Evolutionary conservation across 2,113 vertebrate genomes (phyloP), one percentile per base, ranked within the genome.

Genomic region (Terrapene triunguis): DNA sequence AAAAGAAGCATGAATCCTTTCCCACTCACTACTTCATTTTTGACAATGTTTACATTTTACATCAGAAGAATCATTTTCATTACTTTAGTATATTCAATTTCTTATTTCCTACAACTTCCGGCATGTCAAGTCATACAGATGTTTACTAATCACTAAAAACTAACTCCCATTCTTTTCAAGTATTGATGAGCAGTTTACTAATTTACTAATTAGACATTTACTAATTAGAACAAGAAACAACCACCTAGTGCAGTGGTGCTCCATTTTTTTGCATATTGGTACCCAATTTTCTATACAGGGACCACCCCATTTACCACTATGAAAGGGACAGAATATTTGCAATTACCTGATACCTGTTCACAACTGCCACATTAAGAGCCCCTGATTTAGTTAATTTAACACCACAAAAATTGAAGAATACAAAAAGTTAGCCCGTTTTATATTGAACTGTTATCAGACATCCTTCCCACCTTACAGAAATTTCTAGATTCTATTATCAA

Each of bases 41-140:
- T 85, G 84, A 89, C 51, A 27, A 4, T 0, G 0, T 25, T 27
- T 16, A 8, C 8, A 51, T 72, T 83, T 65, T 79, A 14, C 79
- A 80, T 38, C 25, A 62, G 14, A 95, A 92, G 72, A 92, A 42
- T 9, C n/a, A 16, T n/a, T 83, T 87, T 94, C 24, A 47, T 82
- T 95, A 59, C 86, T 86, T 79, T 35, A 83, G 21, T 0, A 51
- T 22, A 76, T 69, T 82, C 42, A 22, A 35, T 44, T 69, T 35
- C 79, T 79, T 85, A 88, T 86, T 94, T 96, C 53, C 83, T 32
- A 11, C 10, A 94, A 87, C 38, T 82, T 57, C 22, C 82, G 35
- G 85, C 62, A 35, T 69, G 32, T 65, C 59, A 69, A 69, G 62
- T 19, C 62, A 19, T n/a, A 69, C 35, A n/a, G 62, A 69, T 35